phyloP scores from a whole-genome alignment of 2,113 vertebrate species.

The Anolis carolinensis region DNA sequence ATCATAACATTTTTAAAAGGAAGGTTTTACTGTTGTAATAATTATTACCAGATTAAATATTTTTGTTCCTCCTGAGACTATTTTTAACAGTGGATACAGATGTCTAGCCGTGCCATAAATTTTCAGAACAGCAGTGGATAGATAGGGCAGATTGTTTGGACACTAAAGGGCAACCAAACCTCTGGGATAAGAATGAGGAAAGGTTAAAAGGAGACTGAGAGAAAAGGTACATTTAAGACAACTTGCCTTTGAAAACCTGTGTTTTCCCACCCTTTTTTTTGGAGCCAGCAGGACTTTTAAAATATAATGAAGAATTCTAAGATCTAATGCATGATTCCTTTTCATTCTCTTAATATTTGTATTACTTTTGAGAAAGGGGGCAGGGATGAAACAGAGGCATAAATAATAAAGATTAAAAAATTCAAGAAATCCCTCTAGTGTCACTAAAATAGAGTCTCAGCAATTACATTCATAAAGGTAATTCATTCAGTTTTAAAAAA shows the following conservation, averaged over 20 bases:
- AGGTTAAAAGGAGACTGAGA: background rate
- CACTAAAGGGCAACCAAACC: background rate
- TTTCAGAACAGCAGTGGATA: background rate
- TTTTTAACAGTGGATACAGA: background rate
- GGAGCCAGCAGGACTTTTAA: too few species aligned
- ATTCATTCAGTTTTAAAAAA: background rate
- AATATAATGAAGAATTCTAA: background rate
- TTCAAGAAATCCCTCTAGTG: background rate
- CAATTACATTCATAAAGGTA: background rate
- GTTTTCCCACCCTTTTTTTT: background rate
- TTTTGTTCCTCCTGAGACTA: background rate
- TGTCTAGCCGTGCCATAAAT: background rate
- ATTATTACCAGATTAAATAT: background rate
- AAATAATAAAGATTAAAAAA: too few species aligned
- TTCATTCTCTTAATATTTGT: background rate
- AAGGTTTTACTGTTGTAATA: background rate
- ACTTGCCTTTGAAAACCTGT: background rate
- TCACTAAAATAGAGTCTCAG: background rate
- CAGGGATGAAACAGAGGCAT: background rate
- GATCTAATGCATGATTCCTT: background rate
- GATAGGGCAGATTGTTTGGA: background rate
- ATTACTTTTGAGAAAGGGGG: background rate
- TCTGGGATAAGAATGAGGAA: background rate
- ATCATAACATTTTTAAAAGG: background rate
- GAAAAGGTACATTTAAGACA: too few species aligned